Evolutionary conservation across 2,888 invertebrate species (phyloP), one percentile per base, ranked within the genome.

Genomic region (Epinotia demarniana): DNA sequence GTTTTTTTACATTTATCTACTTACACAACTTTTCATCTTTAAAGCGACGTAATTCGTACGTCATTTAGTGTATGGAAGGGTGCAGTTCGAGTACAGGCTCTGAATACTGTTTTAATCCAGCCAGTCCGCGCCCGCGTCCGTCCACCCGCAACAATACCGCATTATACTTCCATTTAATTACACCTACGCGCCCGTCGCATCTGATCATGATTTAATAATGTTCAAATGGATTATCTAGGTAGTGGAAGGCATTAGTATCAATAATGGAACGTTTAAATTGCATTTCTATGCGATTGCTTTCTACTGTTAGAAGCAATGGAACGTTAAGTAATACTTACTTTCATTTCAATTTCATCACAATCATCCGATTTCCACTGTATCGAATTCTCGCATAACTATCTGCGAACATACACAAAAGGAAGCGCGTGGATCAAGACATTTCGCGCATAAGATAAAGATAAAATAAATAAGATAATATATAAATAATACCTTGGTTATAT

Each of bases 181-280:
- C 84, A 79, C 79, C 81, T 79, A 82, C 79, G 77, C 73, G 62
- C 80, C 77, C 74, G 79, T 81, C 80, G 81, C 81, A 79, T 78
- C 80, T 81, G 80, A 84, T 84, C 85, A 85, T 88, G 89, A 88
- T 89, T 91, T 84, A 87, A 88, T 89, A 87, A 89, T 86, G 82
- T 77, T 82, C 83, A 85, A 90, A 89, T 87, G 89, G 87, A 89
- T 89, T 87, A 86, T 84, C 80, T 80, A 80, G 82, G 87, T 87
- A 84, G 80, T 76, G 75, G 79, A 76, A 80, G 77, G 78, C 79
- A 79, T 72, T 76, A 77, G 77, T 80, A 83, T 86, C 84, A 84
- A 87, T 87, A 86, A 87, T 87, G 78, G 75, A 79, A 78, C 79
- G 73, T 78, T 70, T 66, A 9, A 64, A 64, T 69, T 58, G 19